phyloP scores from a whole-genome alignment of 2,113 vertebrate species.

The Eurypyga helias region DNA sequence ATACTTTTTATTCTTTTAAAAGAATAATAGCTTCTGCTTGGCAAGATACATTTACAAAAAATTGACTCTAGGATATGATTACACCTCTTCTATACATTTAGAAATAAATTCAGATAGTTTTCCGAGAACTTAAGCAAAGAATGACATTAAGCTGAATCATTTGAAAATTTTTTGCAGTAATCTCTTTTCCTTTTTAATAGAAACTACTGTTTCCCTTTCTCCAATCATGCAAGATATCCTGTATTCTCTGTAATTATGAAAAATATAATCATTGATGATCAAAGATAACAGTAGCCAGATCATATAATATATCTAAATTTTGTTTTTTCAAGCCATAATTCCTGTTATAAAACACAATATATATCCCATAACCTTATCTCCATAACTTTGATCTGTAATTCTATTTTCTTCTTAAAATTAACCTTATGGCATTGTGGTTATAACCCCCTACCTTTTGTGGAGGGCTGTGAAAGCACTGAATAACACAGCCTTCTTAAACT shows the following conservation, averaged over 20 bases:
- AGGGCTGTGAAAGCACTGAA: neutral
- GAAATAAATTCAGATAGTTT: neutral
- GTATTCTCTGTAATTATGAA: neutral
- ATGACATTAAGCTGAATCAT: neutral
- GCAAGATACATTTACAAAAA: neutral
- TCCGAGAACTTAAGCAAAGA: neutral
- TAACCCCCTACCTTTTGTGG: neutral
- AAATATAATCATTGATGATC: neutral
- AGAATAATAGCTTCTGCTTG: neutral
- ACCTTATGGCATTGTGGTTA: neutral
- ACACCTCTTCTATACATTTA: neutral
- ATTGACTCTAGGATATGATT: neutral
- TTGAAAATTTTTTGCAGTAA: neutral
- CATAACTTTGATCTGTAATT: neutral
- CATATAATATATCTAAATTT: neutral
- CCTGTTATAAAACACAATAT: neutral
- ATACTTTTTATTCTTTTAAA: neutral
- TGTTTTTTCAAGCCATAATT: neutral
- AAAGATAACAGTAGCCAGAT: neutral
- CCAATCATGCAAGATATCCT: neutral
- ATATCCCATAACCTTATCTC: neutral
- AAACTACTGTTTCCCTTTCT: neutral
- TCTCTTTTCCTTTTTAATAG: neutral
- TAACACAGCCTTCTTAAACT: neutral
- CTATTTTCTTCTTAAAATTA: neutral